Percentiles rank a stretch among this genome's conserved stretches.
phyloP scores from a whole-genome alignment of 2,113 vertebrate species.

The Sus scrofa region T2T-Sscrofa CM000819.6:95356001-95356500 shows the following conservation, averaged over 20 bases:
- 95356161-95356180: neutral
- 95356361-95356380: neutral
- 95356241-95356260: neutral
- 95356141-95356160: neutral
- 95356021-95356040: neutral
- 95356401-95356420: neutral
- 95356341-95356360: neutral
- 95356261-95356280: neutral
- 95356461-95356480: neutral
- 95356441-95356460: neutral
- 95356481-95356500: neutral
- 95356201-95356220: neutral
- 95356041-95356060: too few species aligned
- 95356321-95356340: neutral
- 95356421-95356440: neutral
- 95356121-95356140: neutral
- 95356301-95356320: neutral
- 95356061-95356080: neutral
- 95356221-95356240: neutral
- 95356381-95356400: neutral
- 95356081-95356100: neutral
- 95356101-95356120: accelerated
- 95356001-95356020: neutral
- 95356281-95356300: neutral
- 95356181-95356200: accelerated